phyloP scores from a whole-genome alignment of 2,797 vertebrate genomes.

The Lithobates pipiens region DNA sequence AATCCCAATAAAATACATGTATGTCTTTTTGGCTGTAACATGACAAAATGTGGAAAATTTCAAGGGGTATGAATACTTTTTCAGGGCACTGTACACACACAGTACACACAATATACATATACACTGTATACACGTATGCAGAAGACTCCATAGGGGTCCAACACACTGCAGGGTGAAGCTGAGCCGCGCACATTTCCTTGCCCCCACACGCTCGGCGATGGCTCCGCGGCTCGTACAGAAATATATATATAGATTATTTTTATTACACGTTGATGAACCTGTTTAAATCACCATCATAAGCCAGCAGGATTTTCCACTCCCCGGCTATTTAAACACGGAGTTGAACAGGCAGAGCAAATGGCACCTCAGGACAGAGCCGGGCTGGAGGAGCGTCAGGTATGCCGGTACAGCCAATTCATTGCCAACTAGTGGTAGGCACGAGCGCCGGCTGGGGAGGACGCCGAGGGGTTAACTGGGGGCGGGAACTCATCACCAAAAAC shows the following conservation, averaged over 20 bases:
- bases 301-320: constrained; percentile 49
- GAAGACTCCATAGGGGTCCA: too few relatives aligned
- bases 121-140: too few relatives aligned
- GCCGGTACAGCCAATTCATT: not conserved
- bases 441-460: not conserved
- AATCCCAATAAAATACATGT: too few relatives aligned
- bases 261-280: constrained; percentile 16
- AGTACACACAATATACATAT: too few relatives aligned
- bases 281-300: constrained; percentile 32
- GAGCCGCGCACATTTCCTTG: not conserved
- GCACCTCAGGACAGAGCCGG: constrained; percentile 38
- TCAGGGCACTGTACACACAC: too few relatives aligned
- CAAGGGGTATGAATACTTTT: too few relatives aligned
- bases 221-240: not conserved
- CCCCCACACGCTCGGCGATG: not conserved
- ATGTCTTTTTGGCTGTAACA: too few relatives aligned
- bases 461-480: too few relatives aligned
- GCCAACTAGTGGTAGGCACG: not conserved
- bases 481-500: too few relatives aligned
- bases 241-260: not conserved
- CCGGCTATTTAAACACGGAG: constrained; percentile 40
- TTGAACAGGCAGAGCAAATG: constrained; percentile 42
- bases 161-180: too few relatives aligned
- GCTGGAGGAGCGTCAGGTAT: not conserved
- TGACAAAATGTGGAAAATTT: too few relatives aligned